A percentile compares a stretch with the other conserved stretches of the same genome.
phyloP scores from a whole-genome alignment of 2,113 vertebrate genomes.

The Todiramphus saurophagus region DNA sequence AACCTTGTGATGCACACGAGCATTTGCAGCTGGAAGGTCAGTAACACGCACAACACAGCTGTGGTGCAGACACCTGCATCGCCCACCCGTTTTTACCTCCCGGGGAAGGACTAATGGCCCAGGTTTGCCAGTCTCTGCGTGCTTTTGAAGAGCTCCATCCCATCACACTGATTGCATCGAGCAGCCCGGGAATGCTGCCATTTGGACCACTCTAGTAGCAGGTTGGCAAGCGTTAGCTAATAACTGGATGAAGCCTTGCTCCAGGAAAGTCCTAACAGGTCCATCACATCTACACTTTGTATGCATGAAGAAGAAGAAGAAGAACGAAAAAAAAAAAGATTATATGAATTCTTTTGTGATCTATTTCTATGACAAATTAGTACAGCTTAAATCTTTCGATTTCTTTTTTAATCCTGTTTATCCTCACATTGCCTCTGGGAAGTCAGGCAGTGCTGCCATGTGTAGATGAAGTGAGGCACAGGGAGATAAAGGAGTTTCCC shows the following conservation, averaged over 20 bases:
- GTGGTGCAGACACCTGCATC: background rate
- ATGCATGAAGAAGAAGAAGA: background rate
- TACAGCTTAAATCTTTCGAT: background rate
- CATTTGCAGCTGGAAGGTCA: background rate
- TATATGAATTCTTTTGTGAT: background rate
- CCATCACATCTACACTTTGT: background rate
- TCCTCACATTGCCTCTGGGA: background rate
- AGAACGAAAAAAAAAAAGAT: no score
- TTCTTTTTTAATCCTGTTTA: background rate
- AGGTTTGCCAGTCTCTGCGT: background rate
- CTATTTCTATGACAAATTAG: background rate
- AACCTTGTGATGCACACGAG: background rate
- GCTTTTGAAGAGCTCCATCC: background rate
- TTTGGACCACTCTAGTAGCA: background rate
- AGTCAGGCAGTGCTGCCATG: fast-evolving
- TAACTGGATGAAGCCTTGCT: background rate
- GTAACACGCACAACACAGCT: background rate
- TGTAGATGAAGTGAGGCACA: background rate
- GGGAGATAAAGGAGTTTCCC: background rate
- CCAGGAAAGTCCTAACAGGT: background rate
- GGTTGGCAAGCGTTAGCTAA: background rate
- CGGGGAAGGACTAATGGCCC: background rate
- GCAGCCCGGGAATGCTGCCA: background rate
- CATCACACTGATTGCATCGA: background rate
- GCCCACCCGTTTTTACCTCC: background rate